Base-by-base conservation (phyloP, 2,797 vertebrate species). In the Lagorchestes hirsutus region DNA sequence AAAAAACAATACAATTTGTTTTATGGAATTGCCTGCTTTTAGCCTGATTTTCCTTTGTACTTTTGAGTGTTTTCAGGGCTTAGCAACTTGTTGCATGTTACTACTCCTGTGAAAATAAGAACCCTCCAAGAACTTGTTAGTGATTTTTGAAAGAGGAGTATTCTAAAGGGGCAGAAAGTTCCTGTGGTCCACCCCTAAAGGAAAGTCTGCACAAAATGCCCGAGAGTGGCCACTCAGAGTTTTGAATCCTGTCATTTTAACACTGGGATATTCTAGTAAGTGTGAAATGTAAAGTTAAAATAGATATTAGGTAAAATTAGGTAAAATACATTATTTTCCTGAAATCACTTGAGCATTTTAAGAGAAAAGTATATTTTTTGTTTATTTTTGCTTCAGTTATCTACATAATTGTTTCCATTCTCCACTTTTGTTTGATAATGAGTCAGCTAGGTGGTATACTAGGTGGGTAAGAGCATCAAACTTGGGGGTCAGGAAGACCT, bases 321-420 rank as follows among this genome's bases (percentile, higher is more conserved):
- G 9, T 93, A 28, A 87, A 90, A 92, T 93, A 31, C 22, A 91
- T 96, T 96, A 90, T 92, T 97, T 96, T 93, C 91, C 55, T 95
- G 8, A 56, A 54, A 95, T 58, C 54, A 0, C 92, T 27, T 91
- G 13, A 57, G 5, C 96, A 55, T 90, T 97, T 95, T 74, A 95
- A 95, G 52, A 92, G 10, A 91, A 91, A 0, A 52, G n/a, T 92
- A 0, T 74, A 67, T 55, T 96, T 93, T 93, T n/a, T 58, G 56
- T 50, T 92, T 59, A 58, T 93, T 92, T 92, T 93, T 28, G 28
- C 24, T 93, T 62, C 40, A 95, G 67, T 96, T 28, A 95, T 94
- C 94, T 57, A 59, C 82, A 4, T 92, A 90, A 31, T 91, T 94
- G 31, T 12, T n/a, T 10, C 9, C n/a, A 34, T 74, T 93, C 34